phyloP scores from a whole-genome alignment of 2,797 vertebrate genomes.

The Sebastes iracundus region DNA sequence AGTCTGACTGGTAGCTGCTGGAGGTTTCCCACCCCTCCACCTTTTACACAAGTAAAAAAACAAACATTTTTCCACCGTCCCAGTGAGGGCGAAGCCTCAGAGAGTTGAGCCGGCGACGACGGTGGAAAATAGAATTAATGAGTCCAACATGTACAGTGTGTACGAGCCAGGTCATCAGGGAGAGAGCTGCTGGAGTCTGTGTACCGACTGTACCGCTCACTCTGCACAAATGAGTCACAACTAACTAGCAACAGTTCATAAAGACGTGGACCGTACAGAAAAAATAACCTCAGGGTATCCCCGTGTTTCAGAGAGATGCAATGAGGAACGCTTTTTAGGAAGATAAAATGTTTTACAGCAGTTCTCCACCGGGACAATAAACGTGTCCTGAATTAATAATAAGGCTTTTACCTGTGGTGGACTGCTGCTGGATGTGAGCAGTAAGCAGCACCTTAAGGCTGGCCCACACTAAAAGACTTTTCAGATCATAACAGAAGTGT shows the following conservation, averaged over 20 bases:
- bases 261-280: neutral
- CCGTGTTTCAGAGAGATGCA: neutral
- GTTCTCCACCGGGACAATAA: too few relatives aligned
- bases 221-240: slow-evolving; percentile 25
- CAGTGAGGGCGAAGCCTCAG: slow-evolving; percentile 15
- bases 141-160: slow-evolving; percentile 41
- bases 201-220: too few relatives aligned
- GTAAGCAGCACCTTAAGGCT: too few relatives aligned
- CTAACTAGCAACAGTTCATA: neutral
- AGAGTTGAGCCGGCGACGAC: slow-evolving; percentile 3
- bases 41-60: slow-evolving; percentile 3
- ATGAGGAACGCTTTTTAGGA: neutral
- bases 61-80: slow-evolving; percentile 33
- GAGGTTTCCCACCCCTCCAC: neutral
- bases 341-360: neutral
- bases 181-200: neutral
- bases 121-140: slow-evolving; percentile 60
- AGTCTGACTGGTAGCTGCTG: neutral
- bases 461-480: too few relatives aligned
- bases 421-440: too few relatives aligned
- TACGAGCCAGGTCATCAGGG: neutral
- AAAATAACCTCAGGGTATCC: neutral
- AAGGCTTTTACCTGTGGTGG: too few relatives aligned
- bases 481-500: too few relatives aligned
- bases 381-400: too few relatives aligned